phyloP scores from a whole-genome alignment of 1,140 invertebrate species.

The Pteromalus puparum region DNA sequence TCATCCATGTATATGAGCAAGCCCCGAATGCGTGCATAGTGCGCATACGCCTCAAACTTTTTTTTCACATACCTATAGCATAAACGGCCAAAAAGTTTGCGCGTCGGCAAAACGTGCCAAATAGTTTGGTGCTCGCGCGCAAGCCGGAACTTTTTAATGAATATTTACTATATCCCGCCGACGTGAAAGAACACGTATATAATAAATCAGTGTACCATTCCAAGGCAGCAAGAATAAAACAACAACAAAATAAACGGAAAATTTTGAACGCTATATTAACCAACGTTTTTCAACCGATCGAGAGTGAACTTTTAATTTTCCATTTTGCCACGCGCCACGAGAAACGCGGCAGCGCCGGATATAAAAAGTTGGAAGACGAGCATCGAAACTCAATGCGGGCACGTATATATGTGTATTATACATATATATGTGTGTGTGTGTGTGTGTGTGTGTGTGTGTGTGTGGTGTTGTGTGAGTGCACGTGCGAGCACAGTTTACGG shows the following conservation, averaged over 20 bases:
- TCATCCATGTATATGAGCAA: too few species aligned
- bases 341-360: background rate
- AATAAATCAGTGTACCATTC: background rate
- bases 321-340: background rate
- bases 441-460: background rate
- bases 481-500: background rate
- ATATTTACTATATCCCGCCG: background rate
- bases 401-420: too few species aligned
- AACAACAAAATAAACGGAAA: background rate
- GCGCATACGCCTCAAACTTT: too few species aligned
- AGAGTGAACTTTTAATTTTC: conserved; percentile 2
- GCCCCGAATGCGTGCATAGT: too few species aligned
- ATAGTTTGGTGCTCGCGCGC: background rate
- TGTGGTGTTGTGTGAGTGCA: background rate
- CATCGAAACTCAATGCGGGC: conserved; percentile 23
- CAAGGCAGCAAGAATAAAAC: background rate
- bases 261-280: background rate
- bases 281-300: background rate
- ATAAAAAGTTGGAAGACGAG: background rate
- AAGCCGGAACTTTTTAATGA: conserved; percentile 21
- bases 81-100: conserved; percentile 20
- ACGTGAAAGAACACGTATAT: background rate
- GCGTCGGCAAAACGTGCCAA: background rate
- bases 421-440: too few species aligned
- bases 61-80: too few species aligned